Evolutionary conservation across 2,888 invertebrate genomes (phyloP), one percentile per base, ranked within the genome.

Genomic region (Pyrrhosoma nymphula): DNA sequence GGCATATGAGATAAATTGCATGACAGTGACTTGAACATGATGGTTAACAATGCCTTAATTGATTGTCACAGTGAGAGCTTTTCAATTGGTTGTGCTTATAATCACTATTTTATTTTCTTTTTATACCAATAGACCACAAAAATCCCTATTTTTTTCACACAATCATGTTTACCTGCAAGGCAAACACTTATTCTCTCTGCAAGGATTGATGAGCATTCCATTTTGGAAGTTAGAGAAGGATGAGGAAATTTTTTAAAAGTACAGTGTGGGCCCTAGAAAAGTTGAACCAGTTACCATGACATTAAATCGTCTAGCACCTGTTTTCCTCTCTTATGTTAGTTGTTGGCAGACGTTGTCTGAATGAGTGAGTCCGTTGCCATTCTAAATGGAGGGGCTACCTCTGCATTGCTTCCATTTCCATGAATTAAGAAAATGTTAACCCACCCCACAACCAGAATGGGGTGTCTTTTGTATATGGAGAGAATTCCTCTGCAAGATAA

Each of bases 201-300:
- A 14, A 93, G 69, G 39, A 26, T 75, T 47, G 93, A 69, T 93
- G 47, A 47, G 47, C 69, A 69, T 93, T 47, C 93, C 47, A 55
- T 47, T 47, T 69, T 55, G 30, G 93, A 93, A 47, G 82, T 69
- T 69, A 60, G 47, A 93, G 69, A 39, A 69, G 26, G 63, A 75
- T 20, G n/a, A 75, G 26, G 89, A 14, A 69, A n/a, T n/a, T 63
- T 93, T 91, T 93, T 39, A 63, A 26, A 26, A 93, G 47, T 93
- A 69, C 35, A 26, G 63, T n/a, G 93, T 69, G 93, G 93, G 93
- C 93, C 69, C 47, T 69, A 39, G 89, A 89, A 69, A 93, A 69
- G 47, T 47, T 93, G 56, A 89, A 89, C 63, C 39, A 69, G 39
- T 69, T 47, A 93, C 69, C 60, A 60, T 91, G 93, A 93, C 47